Percentiles rank a stretch among this genome's conserved stretches.
These are phyloP conservation scores for Drosophila triauraria DNA, from an alignment of 1,140 invertebrate species.

Conservation along the genomic window DNA sequence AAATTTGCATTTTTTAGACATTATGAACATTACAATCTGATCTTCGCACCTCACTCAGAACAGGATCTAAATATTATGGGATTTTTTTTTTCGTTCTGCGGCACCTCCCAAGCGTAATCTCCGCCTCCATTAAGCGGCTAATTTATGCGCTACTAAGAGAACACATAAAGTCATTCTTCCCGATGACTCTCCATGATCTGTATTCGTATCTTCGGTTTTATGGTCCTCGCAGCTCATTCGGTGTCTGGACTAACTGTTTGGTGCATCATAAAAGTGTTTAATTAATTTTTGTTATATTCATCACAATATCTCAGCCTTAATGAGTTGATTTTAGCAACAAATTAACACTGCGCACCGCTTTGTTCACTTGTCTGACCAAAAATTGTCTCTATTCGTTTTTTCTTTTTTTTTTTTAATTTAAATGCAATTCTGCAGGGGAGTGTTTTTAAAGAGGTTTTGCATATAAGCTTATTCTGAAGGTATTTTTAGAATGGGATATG, in stretches of 20 bases:
- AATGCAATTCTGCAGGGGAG: neutral
- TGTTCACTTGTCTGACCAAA: slow-evolving; percentile 17
- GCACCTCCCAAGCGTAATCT: slow-evolving; percentile 34
- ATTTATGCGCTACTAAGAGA: slow-evolving; percentile 49
- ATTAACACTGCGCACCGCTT: slow-evolving; percentile 29
- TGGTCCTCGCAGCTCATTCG: slow-evolving; percentile 14
- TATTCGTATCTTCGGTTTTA: slow-evolving; percentile 39
- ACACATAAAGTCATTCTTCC: slow-evolving; percentile 40
- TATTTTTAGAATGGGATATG: neutral
- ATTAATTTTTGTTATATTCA: slow-evolving; percentile 53
- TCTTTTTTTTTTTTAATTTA: slow-evolving; percentile 2
- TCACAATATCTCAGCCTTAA: slow-evolving; percentile 48
- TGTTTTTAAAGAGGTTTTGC: neutral
- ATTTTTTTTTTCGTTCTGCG: slow-evolving; percentile 6
- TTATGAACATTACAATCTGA: slow-evolving; percentile 26
- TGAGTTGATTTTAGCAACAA: slow-evolving; percentile 53
- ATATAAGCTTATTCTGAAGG: neutral
- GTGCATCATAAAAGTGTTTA: slow-evolving; percentile 61
- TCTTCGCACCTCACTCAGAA: slow-evolving; percentile 18
- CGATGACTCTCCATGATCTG: slow-evolving; percentile 34
- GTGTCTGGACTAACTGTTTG: slow-evolving; percentile 44
- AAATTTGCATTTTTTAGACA: slow-evolving; percentile 15
- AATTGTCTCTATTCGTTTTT: neutral
- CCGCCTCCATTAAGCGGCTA: slow-evolving; percentile 36
- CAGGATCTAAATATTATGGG: slow-evolving; percentile 41